These are phyloP conservation scores for Allolobophora icterica DNA, from an alignment of 2,888 invertebrate species.

Conservation along the genomic window DNA sequence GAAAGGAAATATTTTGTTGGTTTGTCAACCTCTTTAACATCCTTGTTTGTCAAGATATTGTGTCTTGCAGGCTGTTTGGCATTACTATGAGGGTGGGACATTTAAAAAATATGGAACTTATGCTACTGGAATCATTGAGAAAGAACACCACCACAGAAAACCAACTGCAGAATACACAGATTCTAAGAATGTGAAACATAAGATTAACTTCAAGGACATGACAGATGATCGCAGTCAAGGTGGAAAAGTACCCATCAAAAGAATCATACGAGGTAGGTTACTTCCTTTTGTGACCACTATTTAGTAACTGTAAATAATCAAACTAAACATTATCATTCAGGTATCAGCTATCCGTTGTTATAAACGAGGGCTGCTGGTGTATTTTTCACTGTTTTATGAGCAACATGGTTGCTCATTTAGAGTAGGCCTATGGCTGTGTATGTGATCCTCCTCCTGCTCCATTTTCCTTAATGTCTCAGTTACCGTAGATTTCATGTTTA, in stretches of 20 bases:
- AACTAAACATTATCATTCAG: neutral
- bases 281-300: neutral
- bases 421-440: too few relatives aligned
- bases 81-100: neutral
- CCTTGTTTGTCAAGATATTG: neutral
- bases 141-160: neutral
- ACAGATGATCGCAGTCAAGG: conserved; percentile 4
- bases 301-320: neutral
- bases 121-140: conserved; percentile 22
- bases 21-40: neutral
- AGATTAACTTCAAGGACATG: conserved; percentile 14
- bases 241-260: neutral
- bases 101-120: neutral
- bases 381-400: too few relatives aligned
- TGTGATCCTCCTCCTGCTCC: too few relatives aligned
- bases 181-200: neutral
- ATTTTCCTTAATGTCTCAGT: too few relatives aligned
- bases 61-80: neutral
- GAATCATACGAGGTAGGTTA: neutral
- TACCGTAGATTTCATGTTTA: too few relatives aligned
- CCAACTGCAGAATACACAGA: neutral
- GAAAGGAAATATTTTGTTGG: neutral
- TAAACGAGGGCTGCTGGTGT: too few relatives aligned
- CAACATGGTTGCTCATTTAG: too few relatives aligned
- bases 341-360: neutral